phyloP scores from a whole-genome alignment of 2,888 invertebrate species.

The Caenorhabditis sp. region DNA sequence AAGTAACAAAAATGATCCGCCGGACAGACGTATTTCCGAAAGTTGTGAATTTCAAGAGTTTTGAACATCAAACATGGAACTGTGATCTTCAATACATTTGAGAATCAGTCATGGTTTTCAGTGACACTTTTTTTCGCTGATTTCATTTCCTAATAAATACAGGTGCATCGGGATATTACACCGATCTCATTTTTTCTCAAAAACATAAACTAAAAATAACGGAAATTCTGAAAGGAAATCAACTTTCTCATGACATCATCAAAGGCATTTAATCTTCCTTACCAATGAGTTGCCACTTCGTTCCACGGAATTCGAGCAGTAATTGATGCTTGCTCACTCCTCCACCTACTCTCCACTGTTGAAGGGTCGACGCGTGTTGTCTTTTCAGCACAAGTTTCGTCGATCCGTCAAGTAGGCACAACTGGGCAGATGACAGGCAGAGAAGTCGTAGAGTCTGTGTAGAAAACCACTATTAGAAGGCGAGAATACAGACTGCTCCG shows the following conservation, averaged over 20 bases:
- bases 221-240: too few relatives aligned
- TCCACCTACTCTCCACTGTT: constrained; percentile 87
- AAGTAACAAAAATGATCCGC: constrained; percentile 6
- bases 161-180: too few relatives aligned
- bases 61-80: not conserved
- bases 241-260: too few relatives aligned
- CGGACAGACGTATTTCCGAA: constrained; percentile 5
- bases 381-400: constrained; percentile 86
- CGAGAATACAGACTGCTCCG: constrained; percentile 39
- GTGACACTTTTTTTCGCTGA: too few relatives aligned
- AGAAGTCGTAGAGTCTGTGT: constrained; percentile 86
- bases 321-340: constrained; percentile 87
- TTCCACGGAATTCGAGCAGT: constrained; percentile 87
- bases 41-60: not conserved
- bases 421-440: constrained; percentile 86
- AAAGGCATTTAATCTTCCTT: constrained; percentile 30
- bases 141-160: too few relatives aligned
- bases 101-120: too few relatives aligned
- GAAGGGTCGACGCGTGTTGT: constrained; percentile 85
- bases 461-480: constrained; percentile 49
- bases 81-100: not conserved
- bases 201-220: not conserved
- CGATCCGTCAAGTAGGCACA: constrained; percentile 87
- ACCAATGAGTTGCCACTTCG: constrained; percentile 85
- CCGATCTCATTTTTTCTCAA: too few relatives aligned